A percentile compares a stretch with the other conserved stretches of the same genome.
Conservation (phyloP, 2,797 vertebrate genomes). For the Chromis chromis region DNA sequence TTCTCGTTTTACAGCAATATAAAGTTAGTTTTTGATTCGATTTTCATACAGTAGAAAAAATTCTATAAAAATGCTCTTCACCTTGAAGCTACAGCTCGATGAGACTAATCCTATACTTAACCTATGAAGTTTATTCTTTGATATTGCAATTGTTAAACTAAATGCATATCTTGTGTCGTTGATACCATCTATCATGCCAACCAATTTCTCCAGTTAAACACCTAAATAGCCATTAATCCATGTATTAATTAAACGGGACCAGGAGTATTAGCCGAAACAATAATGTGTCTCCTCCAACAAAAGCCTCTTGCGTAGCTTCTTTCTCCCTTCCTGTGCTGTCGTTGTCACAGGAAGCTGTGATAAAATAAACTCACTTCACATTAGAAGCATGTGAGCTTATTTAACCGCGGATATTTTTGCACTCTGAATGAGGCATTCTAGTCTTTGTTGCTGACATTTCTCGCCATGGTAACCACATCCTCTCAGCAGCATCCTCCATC, state of each 20-base stretch:
- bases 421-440: constrained; percentile 36
- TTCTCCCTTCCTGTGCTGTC: neutral
- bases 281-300: neutral
- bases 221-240: neutral
- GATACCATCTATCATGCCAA: constrained; percentile 1
- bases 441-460: constrained; percentile 38
- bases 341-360: constrained; percentile 5
- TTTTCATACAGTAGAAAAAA: neutral
- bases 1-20: too few relatives aligned
- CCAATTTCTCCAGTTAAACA: neutral
- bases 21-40: too few relatives aligned
- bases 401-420: constrained; percentile 25
- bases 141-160: neutral
- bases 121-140: neutral
- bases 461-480: constrained; percentile 61
- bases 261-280: neutral
- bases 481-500: constrained; percentile 44
- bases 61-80: neutral
- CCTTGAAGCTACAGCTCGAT: neutral
- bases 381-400: constrained; percentile 1
- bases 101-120: neutral
- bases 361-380: constrained; percentile 11
- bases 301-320: neutral
- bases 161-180: neutral
- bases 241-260: neutral